These are phyloP conservation scores for Harpalus rubripes DNA, from an alignment of 2,888 invertebrate species.

Conservation along the genomic window DNA sequence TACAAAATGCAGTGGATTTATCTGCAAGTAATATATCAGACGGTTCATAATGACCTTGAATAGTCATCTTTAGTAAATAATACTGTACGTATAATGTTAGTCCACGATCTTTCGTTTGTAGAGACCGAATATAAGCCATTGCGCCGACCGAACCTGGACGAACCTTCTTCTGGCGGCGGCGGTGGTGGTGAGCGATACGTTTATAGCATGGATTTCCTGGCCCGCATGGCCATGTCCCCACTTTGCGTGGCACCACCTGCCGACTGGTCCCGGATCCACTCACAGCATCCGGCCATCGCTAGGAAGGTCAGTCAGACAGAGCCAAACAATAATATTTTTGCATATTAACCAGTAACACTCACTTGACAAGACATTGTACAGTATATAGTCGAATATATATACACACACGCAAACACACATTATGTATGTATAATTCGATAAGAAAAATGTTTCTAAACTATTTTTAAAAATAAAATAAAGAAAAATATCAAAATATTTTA, in stretches of 20 bases:
- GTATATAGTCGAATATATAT: constrained; percentile 6
- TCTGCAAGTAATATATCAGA: too few relatives aligned
- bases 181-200: constrained; percentile 65
- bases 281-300: constrained; percentile 78
- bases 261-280: constrained; percentile 79
- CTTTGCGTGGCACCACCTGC: constrained; percentile 78
- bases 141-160: constrained; percentile 45
- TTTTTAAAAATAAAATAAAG: too few relatives aligned
- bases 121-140: constrained; percentile 54
- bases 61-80: too few relatives aligned
- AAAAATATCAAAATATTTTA: too few relatives aligned
- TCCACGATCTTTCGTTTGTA: neutral
- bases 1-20: too few relatives aligned
- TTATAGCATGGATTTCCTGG: constrained; percentile 78
- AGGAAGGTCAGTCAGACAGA: constrained; percentile 76
- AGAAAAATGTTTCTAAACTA: too few relatives aligned
- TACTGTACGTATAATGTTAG: too few relatives aligned
- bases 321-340: neutral
- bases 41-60: too few relatives aligned
- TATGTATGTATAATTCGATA: too few relatives aligned
- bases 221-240: constrained; percentile 80
- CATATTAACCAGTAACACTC: neutral
- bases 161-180: neutral
- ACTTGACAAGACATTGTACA: neutral
- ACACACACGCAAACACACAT: neutral